Conservation (phyloP, 1,140 invertebrate genomes). For the Halesus radiatus region DNA sequence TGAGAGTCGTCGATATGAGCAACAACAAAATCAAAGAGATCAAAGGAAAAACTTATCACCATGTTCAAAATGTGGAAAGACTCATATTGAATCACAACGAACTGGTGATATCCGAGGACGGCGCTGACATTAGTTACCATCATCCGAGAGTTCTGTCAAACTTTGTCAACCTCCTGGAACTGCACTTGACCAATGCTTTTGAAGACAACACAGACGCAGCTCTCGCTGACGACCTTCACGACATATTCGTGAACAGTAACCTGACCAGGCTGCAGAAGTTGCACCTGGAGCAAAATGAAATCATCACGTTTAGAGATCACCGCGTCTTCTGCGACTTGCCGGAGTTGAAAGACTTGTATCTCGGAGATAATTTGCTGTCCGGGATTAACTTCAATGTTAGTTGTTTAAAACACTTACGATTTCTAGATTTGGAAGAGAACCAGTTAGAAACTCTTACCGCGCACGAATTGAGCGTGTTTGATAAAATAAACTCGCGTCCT, state of each 20-base stretch:
- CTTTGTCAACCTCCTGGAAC: conserved; percentile 79
- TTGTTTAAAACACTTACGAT: conserved; percentile 77
- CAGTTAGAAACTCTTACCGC: conserved; percentile 74
- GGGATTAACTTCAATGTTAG: conserved; percentile 78
- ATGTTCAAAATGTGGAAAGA: conserved; percentile 79
- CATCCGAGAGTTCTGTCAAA: conserved; percentile 86
- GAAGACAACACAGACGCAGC: conserved; percentile 76
- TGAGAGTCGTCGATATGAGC: conserved; percentile 83
- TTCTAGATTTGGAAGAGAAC: conserved; percentile 81
- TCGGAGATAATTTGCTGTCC: conserved; percentile 77
- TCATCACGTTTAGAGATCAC: conserved; percentile 76
- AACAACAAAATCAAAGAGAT: conserved; percentile 83
- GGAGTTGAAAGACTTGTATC: conserved; percentile 76
- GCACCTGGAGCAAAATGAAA: conserved; percentile 86
- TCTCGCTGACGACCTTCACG: conserved; percentile 76
- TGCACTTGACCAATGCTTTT: conserved; percentile 85
- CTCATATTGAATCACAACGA: conserved; percentile 84
- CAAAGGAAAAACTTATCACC: conserved; percentile 83
- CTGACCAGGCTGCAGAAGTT: conserved; percentile 78
- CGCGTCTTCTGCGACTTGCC: conserved; percentile 81
- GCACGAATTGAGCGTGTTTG: conserved; percentile 74
- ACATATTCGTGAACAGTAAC: conserved; percentile 82
- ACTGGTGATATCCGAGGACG: conserved; percentile 72
- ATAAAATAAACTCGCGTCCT: conserved; percentile 67
- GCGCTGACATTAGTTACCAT: conserved; percentile 72